A percentile compares a stretch with the other conserved stretches of the same genome.
These are phyloP conservation scores for Myotis vivesi DNA, from an alignment of 2,797 vertebrate species.

Conservation along the genomic window DNA sequence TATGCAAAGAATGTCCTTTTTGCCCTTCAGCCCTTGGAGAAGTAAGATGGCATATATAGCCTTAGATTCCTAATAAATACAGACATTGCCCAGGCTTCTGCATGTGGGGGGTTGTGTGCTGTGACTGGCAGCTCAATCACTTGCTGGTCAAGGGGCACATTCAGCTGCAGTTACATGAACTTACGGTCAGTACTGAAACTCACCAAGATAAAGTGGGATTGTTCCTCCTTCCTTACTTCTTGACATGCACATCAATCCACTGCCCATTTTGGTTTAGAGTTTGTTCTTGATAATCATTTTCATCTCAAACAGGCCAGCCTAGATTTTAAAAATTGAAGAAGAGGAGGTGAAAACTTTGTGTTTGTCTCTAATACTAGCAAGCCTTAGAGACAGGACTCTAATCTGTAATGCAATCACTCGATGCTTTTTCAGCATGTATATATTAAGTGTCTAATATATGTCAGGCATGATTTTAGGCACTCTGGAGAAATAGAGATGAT, in stretches of 20 bases:
- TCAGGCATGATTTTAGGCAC: neutral
- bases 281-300: slow-evolving; percentile 39
- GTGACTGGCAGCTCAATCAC: neutral
- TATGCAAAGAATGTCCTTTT: neutral
- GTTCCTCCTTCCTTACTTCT: neutral
- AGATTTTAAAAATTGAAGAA: neutral
- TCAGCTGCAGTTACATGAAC: neutral
- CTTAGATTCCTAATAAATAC: neutral
- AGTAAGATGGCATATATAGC: neutral
- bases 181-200: neutral
- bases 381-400: neutral
- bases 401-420: neutral
- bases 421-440: neutral
- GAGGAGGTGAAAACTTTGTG: neutral
- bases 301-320: neutral
- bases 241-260: neutral
- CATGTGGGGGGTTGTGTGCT: neutral
- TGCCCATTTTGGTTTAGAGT: slow-evolving; percentile 12
- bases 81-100: neutral
- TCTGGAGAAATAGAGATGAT: neutral
- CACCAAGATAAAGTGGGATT: neutral
- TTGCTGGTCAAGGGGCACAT: neutral
- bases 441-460: neutral
- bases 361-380: neutral
- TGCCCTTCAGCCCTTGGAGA: neutral